These are phyloP conservation scores for Aphaenogaster ashmeadi DNA, from an alignment of 1,140 invertebrate genomes.

Conservation along the genomic window DNA sequence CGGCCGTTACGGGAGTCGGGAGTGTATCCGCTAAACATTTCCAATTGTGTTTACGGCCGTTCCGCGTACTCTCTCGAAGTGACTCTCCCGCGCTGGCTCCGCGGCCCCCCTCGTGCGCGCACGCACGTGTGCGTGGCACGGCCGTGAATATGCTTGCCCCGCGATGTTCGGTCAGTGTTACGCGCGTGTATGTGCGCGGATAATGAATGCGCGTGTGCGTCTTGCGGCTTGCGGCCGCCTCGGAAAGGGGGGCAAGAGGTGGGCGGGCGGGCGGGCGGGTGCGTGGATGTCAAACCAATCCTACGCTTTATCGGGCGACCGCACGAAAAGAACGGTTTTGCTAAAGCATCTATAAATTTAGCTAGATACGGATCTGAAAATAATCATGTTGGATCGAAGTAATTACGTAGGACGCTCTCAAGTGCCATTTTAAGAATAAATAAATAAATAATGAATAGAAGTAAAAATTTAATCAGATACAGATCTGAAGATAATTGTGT, in stretches of 20 bases:
- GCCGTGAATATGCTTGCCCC: constrained; percentile 68
- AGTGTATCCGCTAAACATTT: constrained; percentile 71
- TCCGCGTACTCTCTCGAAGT: constrained; percentile 47
- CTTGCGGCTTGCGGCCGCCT: constrained; percentile 73
- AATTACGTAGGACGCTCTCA: too few species aligned
- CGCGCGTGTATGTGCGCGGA: constrained; percentile 45
- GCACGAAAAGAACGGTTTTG: not conserved
- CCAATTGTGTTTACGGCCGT: constrained; percentile 72
- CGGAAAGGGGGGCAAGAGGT: constrained; percentile 24
- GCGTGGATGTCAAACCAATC: constrained; percentile 37
- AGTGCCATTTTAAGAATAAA: too few species aligned
- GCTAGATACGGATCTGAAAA: too few species aligned
- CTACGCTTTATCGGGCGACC: constrained; percentile 35
- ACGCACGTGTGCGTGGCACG: constrained; percentile 45
- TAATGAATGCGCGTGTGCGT: constrained; percentile 72
- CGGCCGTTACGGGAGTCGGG: not conserved
- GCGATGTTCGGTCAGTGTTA: constrained; percentile 48
- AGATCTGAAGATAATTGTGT: too few species aligned
- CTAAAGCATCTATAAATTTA: too few species aligned
- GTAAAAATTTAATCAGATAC: too few species aligned
- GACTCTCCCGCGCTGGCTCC: not conserved
- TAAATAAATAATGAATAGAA: too few species aligned
- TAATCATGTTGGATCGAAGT: too few species aligned
- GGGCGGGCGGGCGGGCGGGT: not conserved
- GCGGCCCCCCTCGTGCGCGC: not conserved